Evolutionary conservation across 2,797 vertebrate species (phyloP), one percentile per base, ranked within the genome.

Genomic region (Neostethus bicornis): DNA sequence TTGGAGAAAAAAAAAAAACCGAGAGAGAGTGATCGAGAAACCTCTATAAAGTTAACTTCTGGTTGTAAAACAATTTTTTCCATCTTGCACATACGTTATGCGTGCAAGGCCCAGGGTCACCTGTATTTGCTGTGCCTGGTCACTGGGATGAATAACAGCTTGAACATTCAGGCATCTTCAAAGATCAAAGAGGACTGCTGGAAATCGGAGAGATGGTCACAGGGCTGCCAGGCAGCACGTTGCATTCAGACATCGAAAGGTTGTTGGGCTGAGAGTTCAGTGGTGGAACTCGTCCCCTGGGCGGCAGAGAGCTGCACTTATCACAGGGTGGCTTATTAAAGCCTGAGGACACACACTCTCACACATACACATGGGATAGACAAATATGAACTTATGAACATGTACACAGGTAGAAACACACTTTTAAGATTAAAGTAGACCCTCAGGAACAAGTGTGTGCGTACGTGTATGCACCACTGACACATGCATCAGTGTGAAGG

Each of bases 281-380:
- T 51, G 17, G 46, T 32, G 32, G 44, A 66, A 50, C 51, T 31
- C 26, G 61, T 44, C 71, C 48, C 65, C n/a, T 20, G 19, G 66
- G 66, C 58, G 46, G 51, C 42, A 8, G 48, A 56, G 59, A 66
- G 51, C 32, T 14, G 13, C 69, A 62, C 69, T 73, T 73, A 71
- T 75, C 70, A 66, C 66, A 46, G 31, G 21, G 20, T 56, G 52
- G 39, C 56, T 67, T 68, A 62, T 76, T 78, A 73, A 60, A 66
- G 45, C 67, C 66, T 2, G 20, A 13, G 37, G 39, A 56, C 14
- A 47, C 52, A 53, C 16, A 32, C 63, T 45, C 24, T 43, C 32
- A 51, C 42, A 59, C 52, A 62, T 26, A 49, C 44, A 39, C 26
- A 29, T 9, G 57, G 17, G 24, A 16, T 21, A 47, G 48, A 49